Evolutionary conservation across 2,797 vertebrate species (phyloP).

Genomic region (Coreius guichenoti): DNA sequence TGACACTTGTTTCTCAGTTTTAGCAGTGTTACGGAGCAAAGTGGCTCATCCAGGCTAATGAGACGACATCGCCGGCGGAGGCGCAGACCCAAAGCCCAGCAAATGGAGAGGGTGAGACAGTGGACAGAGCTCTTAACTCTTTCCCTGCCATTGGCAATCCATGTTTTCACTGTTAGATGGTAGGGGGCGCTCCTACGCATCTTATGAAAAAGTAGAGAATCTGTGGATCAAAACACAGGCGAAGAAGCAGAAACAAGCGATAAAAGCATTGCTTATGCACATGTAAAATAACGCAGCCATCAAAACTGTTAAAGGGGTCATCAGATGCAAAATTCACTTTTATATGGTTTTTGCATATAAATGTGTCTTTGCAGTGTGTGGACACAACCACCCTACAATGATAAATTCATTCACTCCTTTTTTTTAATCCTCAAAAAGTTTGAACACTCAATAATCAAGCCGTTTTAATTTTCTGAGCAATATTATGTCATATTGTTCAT

Average conservation of each 20-base stretch:
- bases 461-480: too few species aligned
- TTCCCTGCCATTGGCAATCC: background rate
- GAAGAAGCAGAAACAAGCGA: background rate
- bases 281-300: background rate
- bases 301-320: background rate
- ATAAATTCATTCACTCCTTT: too few species aligned
- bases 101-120: conserved; percentile 88
- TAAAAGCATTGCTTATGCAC: background rate
- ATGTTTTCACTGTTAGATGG: background rate
- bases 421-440: too few species aligned
- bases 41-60: conserved; percentile 93
- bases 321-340: too few species aligned
- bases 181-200: too few species aligned
- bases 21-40: conserved; percentile 97
- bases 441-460: too few species aligned
- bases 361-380: too few species aligned
- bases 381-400: too few species aligned
- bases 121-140: background rate
- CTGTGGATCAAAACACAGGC: background rate
- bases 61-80: conserved; percentile 93
- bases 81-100: conserved; percentile 92
- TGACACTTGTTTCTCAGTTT: conserved; percentile 73
- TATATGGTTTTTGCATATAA: too few species aligned
- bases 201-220: too few species aligned
- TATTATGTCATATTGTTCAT: too few species aligned